phyloP scores from a whole-genome alignment of 2,113 vertebrate species.

The Aramus guarauna region DNA sequence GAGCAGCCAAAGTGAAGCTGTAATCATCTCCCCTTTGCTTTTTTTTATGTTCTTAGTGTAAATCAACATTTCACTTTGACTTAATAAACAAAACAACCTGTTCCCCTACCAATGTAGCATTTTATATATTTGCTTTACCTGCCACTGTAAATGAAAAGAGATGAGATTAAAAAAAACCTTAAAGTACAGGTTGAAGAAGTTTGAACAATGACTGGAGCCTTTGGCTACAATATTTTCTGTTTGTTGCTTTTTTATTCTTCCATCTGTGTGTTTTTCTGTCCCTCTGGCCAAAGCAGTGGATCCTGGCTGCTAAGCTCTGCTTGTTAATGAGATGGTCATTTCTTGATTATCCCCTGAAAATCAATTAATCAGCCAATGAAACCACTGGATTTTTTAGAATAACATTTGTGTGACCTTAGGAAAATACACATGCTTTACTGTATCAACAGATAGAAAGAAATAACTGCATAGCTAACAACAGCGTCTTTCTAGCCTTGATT shows the following conservation, averaged over 20 bases:
- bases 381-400: neutral
- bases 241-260: neutral
- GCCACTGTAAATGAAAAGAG: neutral
- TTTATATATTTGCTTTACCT: conserved; percentile 27
- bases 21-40: conserved; percentile 7
- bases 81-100: conserved; percentile 47
- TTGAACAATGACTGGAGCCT: neutral
- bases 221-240: neutral
- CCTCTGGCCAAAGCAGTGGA: neutral
- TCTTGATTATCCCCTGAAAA: conserved; percentile 2
- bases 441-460: neutral
- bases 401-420: neutral
- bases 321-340: neutral
- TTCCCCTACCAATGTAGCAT: neutral
- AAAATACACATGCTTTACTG: neutral
- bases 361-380: neutral
- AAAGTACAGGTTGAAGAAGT: neutral
- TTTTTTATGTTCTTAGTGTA: conserved; percentile 50
- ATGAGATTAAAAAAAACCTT: conserved; percentile 19
- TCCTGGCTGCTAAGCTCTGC: neutral
- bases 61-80: conserved; percentile 61
- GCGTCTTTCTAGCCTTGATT: neutral
- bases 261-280: neutral
- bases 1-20: conserved; percentile 25
- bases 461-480: neutral